These are phyloP conservation scores for Aptenodytes patagonicus DNA, from an alignment of 2,113 vertebrate genomes.

Conservation along the genomic window DNA sequence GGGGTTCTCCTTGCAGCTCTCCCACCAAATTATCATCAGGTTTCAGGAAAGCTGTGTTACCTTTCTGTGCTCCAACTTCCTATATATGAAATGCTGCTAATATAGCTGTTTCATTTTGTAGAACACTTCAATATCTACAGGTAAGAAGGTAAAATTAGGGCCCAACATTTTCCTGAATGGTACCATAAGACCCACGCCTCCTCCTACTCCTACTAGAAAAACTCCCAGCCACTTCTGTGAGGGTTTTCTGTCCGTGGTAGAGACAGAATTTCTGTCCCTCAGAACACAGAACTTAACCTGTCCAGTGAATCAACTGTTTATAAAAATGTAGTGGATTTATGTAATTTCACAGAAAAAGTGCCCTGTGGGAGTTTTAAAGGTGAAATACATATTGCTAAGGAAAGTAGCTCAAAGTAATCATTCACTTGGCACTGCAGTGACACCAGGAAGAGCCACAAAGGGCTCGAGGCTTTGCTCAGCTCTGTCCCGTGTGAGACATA, in stretches of 20 bases:
- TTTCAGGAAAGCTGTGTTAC: background rate
- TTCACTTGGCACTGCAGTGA: background rate
- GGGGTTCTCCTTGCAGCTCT: slow-evolving; percentile 2
- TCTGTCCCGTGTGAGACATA: background rate
- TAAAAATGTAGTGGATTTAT: background rate
- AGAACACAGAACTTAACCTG: background rate
- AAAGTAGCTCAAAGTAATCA: background rate
- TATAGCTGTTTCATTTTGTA: background rate
- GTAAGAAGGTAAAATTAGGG: background rate
- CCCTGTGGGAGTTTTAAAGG: background rate
- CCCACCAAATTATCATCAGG: background rate
- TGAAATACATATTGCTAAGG: background rate
- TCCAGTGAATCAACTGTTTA: background rate
- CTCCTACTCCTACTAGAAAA: background rate
- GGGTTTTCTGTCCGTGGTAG: background rate
- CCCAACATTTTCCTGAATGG: background rate
- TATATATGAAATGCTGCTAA: background rate
- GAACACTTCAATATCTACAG: background rate
- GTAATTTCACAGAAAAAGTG: background rate
- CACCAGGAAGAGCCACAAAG: background rate
- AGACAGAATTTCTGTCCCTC: background rate
- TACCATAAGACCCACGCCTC: background rate
- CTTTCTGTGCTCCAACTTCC: background rate
- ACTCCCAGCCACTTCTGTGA: background rate
- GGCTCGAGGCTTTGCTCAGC: background rate